These are phyloP conservation scores for Oscheius myriophilus DNA, from an alignment of 2,888 invertebrate genomes.

Conservation along the genomic window DNA sequence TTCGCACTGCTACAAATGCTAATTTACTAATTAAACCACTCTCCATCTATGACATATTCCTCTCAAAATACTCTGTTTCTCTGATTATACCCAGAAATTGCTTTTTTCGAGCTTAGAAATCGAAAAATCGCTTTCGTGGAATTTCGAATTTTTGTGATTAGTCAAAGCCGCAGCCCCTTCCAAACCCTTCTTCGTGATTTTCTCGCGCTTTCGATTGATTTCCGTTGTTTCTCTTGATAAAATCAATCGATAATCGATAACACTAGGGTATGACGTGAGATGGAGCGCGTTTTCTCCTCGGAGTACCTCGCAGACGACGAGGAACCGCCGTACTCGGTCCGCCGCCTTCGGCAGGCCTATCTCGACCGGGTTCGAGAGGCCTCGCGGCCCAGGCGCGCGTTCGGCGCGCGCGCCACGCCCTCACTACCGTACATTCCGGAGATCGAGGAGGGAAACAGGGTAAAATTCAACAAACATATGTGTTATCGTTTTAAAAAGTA, in stretches of 20 bases:
- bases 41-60: not conserved
- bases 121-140: no score
- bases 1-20: slow-evolving; percentile 31
- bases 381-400: slow-evolving; percentile 22
- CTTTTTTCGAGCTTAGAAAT: not conserved
- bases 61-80: not conserved
- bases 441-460: slow-evolving; percentile 47
- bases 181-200: no score
- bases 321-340: slow-evolving; percentile 46
- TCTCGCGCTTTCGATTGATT: no score
- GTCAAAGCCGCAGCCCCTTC: no score
- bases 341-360: slow-evolving; percentile 49
- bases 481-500: no score
- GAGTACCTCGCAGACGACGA: slow-evolving; percentile 33
- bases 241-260: no score
- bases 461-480: no score
- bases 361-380: slow-evolving; percentile 39
- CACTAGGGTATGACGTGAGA: not conserved
- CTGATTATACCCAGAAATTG: not conserved
- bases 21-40: slow-evolving; percentile 27
- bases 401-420: slow-evolving; percentile 43
- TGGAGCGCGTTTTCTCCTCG: slow-evolving; percentile 27
- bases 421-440: slow-evolving; percentile 61
- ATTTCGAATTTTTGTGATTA: no score
- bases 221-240: no score